Evolutionary conservation across 2,113 vertebrate genomes (phyloP), one percentile per base, ranked within the genome.

Genomic region (Siniperca chuatsi): DNA sequence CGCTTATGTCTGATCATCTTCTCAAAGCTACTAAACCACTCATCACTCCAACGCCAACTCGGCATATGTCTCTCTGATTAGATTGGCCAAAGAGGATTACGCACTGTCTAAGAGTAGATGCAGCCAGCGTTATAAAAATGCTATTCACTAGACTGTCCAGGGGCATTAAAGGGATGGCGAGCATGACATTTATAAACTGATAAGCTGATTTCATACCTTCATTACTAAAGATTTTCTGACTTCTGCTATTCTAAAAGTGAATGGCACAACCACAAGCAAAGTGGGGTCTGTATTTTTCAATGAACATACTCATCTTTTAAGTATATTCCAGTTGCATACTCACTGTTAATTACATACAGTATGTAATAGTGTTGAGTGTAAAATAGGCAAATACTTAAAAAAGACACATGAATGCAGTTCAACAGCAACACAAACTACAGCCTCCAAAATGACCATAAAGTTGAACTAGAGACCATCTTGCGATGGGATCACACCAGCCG

Each of bases 81-180:
- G 89, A 94, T 92, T 87, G 91, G 74, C 90, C 78, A 90, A 93
- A 92, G 92, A 93, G 87, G 92, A 93, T 94, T 92, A 91, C 11
- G 10, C 33, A 78, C 82, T 80, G 55, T 91, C 91, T 89, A 92
- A 87, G 82, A 83, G 86, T 89, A 70, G 58, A 88, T 70, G 75
- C 50, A 72, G 85, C 81, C 20, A 11, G 75, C 79, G 65, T 89
- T 85, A 88, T 72, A 73, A 64, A 90, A 90, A 88, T 83, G 82
- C 62, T 84, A 52, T 89, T 84, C 48, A 85, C 35, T 62, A 35
- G 37, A 72, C 68, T 52, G 50, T 78, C n/a, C 86, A 75, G 54
- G 55, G 40, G 73, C 60, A 85, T 83, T 78, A 87, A 83, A 71
- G 40, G 35, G 37, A 84, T 71, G 65, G 75, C 10, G n/a, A 81